Evolutionary conservation across 2,888 invertebrate genomes (phyloP).

Genomic region (Nematopogon swammerdamellus): DNA sequence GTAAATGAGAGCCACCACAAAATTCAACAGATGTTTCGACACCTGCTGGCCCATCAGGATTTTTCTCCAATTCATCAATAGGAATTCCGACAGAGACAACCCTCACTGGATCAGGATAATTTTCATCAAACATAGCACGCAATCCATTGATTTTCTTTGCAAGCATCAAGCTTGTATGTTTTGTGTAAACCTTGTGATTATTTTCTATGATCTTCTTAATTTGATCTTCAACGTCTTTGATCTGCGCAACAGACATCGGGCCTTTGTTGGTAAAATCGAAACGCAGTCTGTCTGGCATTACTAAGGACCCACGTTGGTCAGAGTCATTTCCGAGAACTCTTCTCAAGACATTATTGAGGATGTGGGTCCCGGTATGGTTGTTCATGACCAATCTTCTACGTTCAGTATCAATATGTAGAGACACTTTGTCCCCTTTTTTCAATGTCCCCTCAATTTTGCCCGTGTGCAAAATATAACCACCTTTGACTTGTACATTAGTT

Average conservation of each 20-base stretch:
- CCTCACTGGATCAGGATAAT: constrained; percentile 94
- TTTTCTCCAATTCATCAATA: constrained; percentile 81
- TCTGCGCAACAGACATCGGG: constrained; percentile 85
- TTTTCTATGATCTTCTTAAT: constrained; percentile 73
- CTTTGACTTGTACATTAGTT: constrained; percentile 90
- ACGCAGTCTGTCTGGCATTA: constrained; percentile 93
- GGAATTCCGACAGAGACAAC: constrained; percentile 93
- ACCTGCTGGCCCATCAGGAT: constrained; percentile 79
- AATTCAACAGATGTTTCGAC: constrained; percentile 94
- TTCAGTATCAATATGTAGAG: constrained; percentile 76
- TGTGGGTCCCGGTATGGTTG: constrained; percentile 97
- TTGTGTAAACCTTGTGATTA: constrained; percentile 82
- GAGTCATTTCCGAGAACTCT: constrained; percentile 87
- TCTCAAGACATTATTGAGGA: constrained; percentile 91
- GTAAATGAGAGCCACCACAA: constrained; percentile 97
- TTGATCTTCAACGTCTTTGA: constrained; percentile 79
- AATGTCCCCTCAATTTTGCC: constrained; percentile 85
- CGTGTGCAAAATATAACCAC: constrained; percentile 92
- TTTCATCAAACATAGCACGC: constrained; percentile 98
- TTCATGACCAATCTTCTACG: constrained; percentile 94
- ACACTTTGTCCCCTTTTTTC: constrained; percentile 80
- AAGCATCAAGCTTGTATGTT: constrained; percentile 74
- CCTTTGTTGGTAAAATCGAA: constrained; percentile 97
- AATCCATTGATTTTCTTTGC: constrained; percentile 92
- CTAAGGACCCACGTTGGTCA: constrained; percentile 95